phyloP scores from a whole-genome alignment of 2,797 vertebrate species.

The Graptemys geographica region DNA sequence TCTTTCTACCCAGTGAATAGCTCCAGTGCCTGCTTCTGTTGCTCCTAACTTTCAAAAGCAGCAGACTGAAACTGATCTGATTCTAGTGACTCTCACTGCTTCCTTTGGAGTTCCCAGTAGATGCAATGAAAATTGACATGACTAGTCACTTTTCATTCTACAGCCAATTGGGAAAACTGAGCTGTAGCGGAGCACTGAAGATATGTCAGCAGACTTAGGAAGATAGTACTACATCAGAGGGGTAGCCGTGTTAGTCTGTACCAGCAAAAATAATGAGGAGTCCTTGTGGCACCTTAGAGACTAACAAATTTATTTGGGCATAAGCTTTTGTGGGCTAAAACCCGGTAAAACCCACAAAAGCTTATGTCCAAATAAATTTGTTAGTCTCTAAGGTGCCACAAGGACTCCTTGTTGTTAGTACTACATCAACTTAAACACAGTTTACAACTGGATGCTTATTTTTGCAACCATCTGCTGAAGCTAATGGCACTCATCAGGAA shows the following conservation, averaged over 20 bases:
- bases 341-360: too few relatives aligned
- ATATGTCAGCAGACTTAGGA: neutral
- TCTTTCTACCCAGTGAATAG: conserved; percentile 45
- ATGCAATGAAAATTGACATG: conserved; percentile 1
- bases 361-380: too few relatives aligned
- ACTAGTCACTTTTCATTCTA: neutral
- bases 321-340: too few relatives aligned
- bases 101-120: conserved; percentile 6
- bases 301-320: too few relatives aligned
- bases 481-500: neutral
- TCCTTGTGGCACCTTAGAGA: too few relatives aligned
- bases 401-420: too few relatives aligned
- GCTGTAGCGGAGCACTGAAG: conserved; percentile 10
- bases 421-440: neutral
- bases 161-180: conserved; percentile 14
- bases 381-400: too few relatives aligned
- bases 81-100: neutral
- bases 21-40: conserved; percentile 13
- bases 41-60: neutral
- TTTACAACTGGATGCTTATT: neutral
- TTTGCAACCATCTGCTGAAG: neutral
- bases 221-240: neutral
- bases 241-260: too few relatives aligned
- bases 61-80: neutral
- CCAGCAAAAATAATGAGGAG: too few relatives aligned